Evolutionary conservation across 2,888 invertebrate genomes (phyloP).

Genomic region (Eubasilissa splendida): DNA sequence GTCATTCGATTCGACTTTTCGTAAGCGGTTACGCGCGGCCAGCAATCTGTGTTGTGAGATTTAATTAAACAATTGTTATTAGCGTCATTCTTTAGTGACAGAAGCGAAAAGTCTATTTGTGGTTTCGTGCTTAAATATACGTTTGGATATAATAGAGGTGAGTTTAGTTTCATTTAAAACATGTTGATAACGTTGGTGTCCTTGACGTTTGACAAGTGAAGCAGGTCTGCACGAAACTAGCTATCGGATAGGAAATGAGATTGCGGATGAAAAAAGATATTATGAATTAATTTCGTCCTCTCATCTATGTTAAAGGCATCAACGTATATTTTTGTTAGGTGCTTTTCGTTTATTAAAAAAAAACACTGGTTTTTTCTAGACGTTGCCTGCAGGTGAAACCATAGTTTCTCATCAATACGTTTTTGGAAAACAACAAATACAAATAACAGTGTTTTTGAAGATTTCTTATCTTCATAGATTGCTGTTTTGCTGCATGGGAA

Average conservation of each 20-base stretch:
- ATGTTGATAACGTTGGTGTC: conserved; percentile 54
- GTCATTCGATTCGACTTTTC: conserved; percentile 40
- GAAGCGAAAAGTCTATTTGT: conserved; percentile 31
- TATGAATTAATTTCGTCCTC: neutral
- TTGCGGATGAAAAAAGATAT: neutral
- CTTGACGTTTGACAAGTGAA: conserved; percentile 54
- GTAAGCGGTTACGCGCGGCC: conserved; percentile 24
- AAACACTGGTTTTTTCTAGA: neutral
- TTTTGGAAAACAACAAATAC: conserved; percentile 16
- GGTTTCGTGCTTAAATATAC: conserved; percentile 31
- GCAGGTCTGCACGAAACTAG: conserved; percentile 11
- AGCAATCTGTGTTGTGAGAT: conserved; percentile 28
- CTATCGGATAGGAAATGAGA: neutral
- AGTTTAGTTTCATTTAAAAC: conserved; percentile 46
- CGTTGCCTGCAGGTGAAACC: neutral
- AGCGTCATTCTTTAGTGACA: conserved; percentile 18
- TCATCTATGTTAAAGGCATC: neutral
- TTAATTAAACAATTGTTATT: conserved; percentile 22
- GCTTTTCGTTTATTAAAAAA: neutral
- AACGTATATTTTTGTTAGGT: conserved; percentile 11
- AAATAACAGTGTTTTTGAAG: neutral
- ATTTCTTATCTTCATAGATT: neutral
- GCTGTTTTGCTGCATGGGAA: too few species aligned
- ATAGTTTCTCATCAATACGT: conserved; percentile 31
- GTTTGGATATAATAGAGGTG: conserved; percentile 41